phyloP scores from a whole-genome alignment of 2,113 vertebrate genomes.

The Platysternon megacephalum region DNA sequence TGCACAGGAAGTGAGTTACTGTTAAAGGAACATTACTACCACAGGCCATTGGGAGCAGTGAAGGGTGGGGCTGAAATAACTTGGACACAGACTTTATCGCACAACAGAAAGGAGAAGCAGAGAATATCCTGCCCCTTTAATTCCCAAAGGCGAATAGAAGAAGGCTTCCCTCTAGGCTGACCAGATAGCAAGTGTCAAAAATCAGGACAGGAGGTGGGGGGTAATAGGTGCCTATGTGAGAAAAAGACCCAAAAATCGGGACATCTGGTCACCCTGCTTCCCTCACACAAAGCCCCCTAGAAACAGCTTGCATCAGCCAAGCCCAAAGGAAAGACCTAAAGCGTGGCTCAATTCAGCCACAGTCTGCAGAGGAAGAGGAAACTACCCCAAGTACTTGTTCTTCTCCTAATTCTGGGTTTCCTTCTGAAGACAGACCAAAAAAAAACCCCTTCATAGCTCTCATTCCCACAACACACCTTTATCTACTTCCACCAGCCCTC shows the following conservation, averaged over 20 bases:
- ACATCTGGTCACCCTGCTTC: background rate
- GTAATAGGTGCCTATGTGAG: too few species aligned
- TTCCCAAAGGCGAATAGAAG: background rate
- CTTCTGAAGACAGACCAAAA: background rate
- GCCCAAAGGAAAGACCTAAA: background rate
- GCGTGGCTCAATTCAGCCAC: background rate
- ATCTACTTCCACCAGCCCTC: too few species aligned
- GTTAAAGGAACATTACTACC: background rate
- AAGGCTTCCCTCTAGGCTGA: background rate
- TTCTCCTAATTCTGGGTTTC: background rate
- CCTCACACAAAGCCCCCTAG: background rate
- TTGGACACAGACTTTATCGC: background rate
- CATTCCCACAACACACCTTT: too few species aligned
- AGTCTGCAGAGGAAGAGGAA: rapidly evolving
- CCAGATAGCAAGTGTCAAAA: too few species aligned
- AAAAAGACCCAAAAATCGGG: too few species aligned
- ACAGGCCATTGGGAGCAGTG: background rate
- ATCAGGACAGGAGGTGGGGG: too few species aligned
- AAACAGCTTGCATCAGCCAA: background rate
- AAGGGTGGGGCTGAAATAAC: background rate
- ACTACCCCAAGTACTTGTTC: background rate
- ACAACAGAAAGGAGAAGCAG: background rate
- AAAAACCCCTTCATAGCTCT: background rate
- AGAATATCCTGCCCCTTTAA: background rate
- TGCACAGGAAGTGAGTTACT: background rate